Percentiles rank a stretch among this genome's conserved stretches.
Conservation (phyloP, 2,888 invertebrate species). For the Rhodophaea formosa region DNA sequence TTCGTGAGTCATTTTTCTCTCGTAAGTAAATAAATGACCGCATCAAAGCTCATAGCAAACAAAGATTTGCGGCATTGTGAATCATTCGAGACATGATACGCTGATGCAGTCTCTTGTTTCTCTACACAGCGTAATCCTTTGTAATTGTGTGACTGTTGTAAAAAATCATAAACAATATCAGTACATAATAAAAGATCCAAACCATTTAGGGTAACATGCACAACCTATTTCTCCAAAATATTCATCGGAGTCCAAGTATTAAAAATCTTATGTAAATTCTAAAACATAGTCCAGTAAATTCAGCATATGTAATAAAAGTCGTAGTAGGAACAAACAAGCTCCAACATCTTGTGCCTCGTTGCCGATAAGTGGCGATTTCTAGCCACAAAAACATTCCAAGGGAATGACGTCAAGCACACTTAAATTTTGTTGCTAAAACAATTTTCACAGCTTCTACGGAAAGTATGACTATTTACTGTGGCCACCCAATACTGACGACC, state of each 20-base stretch:
- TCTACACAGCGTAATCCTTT: constrained; percentile 39
- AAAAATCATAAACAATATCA: no score
- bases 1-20: constrained; percentile 6
- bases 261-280: not conserved
- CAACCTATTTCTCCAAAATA: no score
- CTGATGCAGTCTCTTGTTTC: constrained; percentile 40
- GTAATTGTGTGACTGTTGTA: not conserved
- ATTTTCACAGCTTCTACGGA: no score
- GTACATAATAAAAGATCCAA: no score
- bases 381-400: not conserved
- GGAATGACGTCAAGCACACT: no score
- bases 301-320: not conserved
- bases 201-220: no score
- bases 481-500: no score
- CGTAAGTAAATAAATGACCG: constrained; percentile 22
- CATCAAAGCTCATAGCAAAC: constrained; percentile 33
- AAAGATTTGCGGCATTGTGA: constrained; percentile 53
- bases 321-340: not conserved
- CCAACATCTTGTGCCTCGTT: not conserved
- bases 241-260: no score
- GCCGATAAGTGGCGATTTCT: not conserved
- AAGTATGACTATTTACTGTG: no score
- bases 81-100: constrained; percentile 39
- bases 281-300: not conserved
- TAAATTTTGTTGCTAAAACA: no score